phyloP scores from a whole-genome alignment of 2,113 vertebrate genomes.

The Pluvianellus socialis region DNA sequence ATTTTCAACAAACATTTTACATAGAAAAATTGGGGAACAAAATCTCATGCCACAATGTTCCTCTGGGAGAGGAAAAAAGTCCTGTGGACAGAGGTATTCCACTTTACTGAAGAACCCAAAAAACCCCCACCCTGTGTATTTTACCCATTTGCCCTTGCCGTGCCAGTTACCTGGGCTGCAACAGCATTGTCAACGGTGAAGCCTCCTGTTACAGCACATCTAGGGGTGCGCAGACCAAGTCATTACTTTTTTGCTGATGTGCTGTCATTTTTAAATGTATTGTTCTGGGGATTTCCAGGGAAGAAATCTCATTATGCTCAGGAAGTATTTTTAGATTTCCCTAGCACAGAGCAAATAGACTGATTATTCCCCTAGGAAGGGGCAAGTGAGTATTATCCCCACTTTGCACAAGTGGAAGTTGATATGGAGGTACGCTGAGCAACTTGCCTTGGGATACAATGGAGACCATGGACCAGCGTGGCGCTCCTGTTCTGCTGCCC shows the following conservation, averaged over 20 bases:
- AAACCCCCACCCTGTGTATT: background rate
- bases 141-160: background rate
- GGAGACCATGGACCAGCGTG: background rate
- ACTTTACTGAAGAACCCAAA: background rate
- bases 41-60: background rate
- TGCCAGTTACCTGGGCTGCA: background rate
- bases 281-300: background rate
- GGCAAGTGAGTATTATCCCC: background rate
- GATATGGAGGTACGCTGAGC: background rate
- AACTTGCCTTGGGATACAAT: background rate
- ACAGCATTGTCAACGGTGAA: background rate
- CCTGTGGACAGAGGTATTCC: background rate
- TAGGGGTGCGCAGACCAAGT: background rate
- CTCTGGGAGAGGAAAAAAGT: background rate
- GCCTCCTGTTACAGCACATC: background rate
- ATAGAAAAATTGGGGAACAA: background rate
- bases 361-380: background rate
- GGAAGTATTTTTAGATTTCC: background rate
- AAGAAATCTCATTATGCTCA: background rate
- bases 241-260: background rate
- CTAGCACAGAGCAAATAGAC: background rate
- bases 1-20: background rate
- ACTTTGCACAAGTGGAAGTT: background rate
- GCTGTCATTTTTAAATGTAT: background rate
- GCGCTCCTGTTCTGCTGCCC: background rate